These are phyloP conservation scores for Drosophila phalerata DNA, from an alignment of 2,888 invertebrate species.

Conservation along the genomic window DNA sequence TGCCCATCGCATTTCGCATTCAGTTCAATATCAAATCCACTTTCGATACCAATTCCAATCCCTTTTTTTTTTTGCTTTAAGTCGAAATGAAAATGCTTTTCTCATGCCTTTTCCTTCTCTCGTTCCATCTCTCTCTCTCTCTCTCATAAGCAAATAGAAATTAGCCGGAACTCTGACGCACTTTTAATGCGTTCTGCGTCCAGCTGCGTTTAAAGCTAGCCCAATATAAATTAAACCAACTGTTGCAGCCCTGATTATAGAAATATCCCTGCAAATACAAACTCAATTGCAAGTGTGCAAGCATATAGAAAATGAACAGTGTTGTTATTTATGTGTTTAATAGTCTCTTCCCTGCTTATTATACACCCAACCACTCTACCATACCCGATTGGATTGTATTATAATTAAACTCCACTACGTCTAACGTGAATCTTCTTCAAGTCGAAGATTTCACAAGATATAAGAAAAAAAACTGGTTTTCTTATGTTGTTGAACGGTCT, in stretches of 20 bases:
- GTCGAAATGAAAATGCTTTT: constrained; percentile 26
- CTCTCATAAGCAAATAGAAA: constrained; percentile 37
- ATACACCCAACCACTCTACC: not conserved
- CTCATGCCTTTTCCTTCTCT: not conserved
- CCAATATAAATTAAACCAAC: constrained; percentile 17
- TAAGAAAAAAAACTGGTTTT: too few species aligned
- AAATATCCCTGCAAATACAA: not conserved
- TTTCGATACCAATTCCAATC: constrained; percentile 33
- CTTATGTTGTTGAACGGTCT: too few species aligned
- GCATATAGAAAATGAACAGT: not conserved
- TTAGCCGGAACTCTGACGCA: constrained; percentile 23
- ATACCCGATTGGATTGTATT: not conserved
- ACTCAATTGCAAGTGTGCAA: constrained; percentile 4
- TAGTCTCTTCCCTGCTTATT: not conserved
- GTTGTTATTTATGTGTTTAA: not conserved
- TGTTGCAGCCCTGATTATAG: constrained; percentile 32
- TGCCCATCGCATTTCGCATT: constrained; percentile 49
- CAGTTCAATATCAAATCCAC: constrained; percentile 45
- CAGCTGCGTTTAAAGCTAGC: constrained; percentile 34
- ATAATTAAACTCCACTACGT: not conserved
- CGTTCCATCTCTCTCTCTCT: not conserved
- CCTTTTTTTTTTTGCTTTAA: constrained; percentile 3
- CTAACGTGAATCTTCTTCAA: not conserved
- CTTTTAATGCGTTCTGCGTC: constrained; percentile 27
- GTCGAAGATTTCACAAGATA: not conserved